Percentiles rank a stretch among this genome's conserved stretches.
phyloP scores from a whole-genome alignment of 2,888 invertebrate species.

The Teleiodes luculella region DNA sequence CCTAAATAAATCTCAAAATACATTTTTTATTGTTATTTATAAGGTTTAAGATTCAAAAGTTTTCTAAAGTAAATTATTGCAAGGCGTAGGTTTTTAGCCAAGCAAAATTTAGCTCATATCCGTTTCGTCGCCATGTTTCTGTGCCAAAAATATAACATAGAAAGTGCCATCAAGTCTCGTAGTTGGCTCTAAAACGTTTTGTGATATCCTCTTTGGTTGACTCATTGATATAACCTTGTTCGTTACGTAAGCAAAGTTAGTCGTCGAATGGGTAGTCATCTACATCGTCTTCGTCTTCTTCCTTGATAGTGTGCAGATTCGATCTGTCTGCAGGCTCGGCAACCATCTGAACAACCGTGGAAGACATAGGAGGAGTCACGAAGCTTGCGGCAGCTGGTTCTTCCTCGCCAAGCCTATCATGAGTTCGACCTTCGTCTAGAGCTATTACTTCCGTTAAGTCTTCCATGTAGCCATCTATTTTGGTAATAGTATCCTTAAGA shows the following conservation, averaged over 20 bases:
- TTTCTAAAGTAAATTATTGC: too few species aligned
- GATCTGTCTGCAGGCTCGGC: not conserved
- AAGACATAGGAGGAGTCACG: not conserved
- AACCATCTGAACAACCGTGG: not conserved
- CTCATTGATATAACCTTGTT: not conserved
- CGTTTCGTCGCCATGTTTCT: too few species aligned
- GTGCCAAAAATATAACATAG: too few species aligned
- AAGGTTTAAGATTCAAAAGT: not conserved
- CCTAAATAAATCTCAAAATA: slow-evolving; percentile 20
- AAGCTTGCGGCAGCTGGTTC: not conserved
- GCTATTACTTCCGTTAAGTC: slow-evolving; percentile 48
- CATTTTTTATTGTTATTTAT: not conserved
- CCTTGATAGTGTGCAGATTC: slow-evolving; percentile 43
- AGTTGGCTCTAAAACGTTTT: too few species aligned
- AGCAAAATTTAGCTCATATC: too few species aligned
- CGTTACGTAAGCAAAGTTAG: not conserved
- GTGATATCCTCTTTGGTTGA: too few species aligned
- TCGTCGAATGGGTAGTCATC: slow-evolving; percentile 38
- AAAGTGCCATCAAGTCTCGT: not conserved
- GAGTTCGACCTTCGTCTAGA: slow-evolving; percentile 53
- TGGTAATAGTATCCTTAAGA: slow-evolving; percentile 39
- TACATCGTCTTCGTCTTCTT: slow-evolving; percentile 48
- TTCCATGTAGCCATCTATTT: slow-evolving; percentile 48
- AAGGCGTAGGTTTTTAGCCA: too few species aligned
- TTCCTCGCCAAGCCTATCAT: slow-evolving; percentile 38